Percentiles rank a stretch among this genome's conserved stretches.
These are phyloP conservation scores for Stomorhina lunata DNA, from an alignment of 2,888 invertebrate species.

Conservation along the genomic window DNA sequence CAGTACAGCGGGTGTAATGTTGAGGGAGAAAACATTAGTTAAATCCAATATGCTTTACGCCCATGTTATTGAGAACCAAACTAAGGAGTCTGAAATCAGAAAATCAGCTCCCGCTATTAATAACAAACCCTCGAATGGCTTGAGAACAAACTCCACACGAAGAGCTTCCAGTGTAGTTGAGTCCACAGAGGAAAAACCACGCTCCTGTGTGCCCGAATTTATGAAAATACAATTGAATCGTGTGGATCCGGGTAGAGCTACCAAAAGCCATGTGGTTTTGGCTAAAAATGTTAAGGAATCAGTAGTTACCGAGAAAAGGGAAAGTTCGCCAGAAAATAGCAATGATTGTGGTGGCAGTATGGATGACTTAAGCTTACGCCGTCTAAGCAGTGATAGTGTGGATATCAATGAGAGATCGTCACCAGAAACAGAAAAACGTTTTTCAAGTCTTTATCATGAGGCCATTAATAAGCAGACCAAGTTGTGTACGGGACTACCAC, in stretches of 20 bases:
- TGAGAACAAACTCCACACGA: constrained; percentile 67
- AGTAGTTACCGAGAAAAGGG: neutral
- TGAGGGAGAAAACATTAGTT: constrained; percentile 66
- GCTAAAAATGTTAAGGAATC: constrained; percentile 81
- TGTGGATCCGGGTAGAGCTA: constrained; percentile 83
- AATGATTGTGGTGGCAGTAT: constrained; percentile 68
- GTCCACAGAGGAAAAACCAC: constrained; percentile 75
- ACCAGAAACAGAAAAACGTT: constrained; percentile 66
- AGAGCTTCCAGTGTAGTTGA: constrained; percentile 72
- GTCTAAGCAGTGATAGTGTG: constrained; percentile 80
- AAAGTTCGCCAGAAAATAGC: constrained; percentile 68
- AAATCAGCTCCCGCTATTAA: constrained; percentile 66
- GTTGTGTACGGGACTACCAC: constrained; percentile 66
- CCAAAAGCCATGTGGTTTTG: constrained; percentile 83
- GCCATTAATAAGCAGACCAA: constrained; percentile 70
- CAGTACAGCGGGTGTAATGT: constrained; percentile 52
- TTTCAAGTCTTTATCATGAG: constrained; percentile 63
- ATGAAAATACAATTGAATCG: constrained; percentile 86
- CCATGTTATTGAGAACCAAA: constrained; percentile 5
- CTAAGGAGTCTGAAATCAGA: constrained; percentile 64
- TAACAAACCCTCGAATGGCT: constrained; percentile 62
- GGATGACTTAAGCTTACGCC: constrained; percentile 75
- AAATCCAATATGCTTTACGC: constrained; percentile 10
- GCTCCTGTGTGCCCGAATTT: constrained; percentile 83
- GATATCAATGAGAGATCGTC: constrained; percentile 77